Conservation (phyloP, 2,888 invertebrate genomes). For the Ochlodes sylvanus region DNA sequence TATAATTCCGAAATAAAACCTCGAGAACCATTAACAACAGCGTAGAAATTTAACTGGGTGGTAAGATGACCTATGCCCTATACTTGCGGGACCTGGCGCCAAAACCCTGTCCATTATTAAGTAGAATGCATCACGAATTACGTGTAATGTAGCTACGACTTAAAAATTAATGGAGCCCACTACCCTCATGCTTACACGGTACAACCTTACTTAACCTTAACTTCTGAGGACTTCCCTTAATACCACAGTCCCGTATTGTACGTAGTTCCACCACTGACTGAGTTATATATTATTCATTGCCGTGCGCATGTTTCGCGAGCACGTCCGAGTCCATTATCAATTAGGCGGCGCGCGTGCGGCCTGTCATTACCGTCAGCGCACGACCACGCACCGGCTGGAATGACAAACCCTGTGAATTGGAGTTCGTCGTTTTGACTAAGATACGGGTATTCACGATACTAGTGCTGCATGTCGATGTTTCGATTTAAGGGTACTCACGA, state of each 20-base stretch:
- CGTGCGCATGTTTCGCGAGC: constrained; percentile 62
- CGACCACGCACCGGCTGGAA: constrained; percentile 65
- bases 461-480: no score
- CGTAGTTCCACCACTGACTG: constrained; percentile 19
- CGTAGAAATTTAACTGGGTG: no score
- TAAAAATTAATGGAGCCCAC: no score
- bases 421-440: constrained; percentile 8
- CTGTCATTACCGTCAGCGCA: constrained; percentile 73
- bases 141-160: no score
- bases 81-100: no score
- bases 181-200: no score
- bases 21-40: no score
- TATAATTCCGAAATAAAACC: no score
- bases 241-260: constrained; percentile 4
- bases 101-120: background rate
- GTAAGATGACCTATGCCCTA: no score
- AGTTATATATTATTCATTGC: constrained; percentile 38
- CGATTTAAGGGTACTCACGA: no score
- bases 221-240: no score
- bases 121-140: background rate
- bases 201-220: no score
- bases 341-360: constrained; percentile 82
- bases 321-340: constrained; percentile 79
- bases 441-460: background rate
- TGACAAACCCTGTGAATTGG: constrained; percentile 28